phyloP scores from a whole-genome alignment of 1,140 invertebrate species.

The Coenobita brevimanus region DNA sequence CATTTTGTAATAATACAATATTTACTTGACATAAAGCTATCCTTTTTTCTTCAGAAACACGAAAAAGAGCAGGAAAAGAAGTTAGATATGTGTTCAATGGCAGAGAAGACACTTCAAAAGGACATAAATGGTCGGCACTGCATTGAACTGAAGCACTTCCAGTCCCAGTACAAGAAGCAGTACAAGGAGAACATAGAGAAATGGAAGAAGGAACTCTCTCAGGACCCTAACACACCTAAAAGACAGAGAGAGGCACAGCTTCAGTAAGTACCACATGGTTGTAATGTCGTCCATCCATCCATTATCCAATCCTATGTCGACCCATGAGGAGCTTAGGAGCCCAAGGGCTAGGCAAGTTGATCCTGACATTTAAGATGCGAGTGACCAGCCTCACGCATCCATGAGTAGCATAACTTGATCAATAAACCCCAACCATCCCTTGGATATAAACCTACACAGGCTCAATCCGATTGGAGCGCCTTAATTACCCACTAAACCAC shows the following conservation, averaged over 20 bases:
- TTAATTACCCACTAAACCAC: no score
- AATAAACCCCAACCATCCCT: no score
- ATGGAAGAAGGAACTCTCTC: slow-evolving; percentile 93
- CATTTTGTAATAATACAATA: no score
- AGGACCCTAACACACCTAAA: slow-evolving; percentile 93
- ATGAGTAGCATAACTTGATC: no score
- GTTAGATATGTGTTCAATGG: slow-evolving; percentile 75
- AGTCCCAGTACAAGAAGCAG: slow-evolving; percentile 95
- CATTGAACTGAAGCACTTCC: slow-evolving; percentile 90
- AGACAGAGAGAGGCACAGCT: slow-evolving; percentile 91
- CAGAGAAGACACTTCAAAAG: slow-evolving; percentile 95
- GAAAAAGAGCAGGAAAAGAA: slow-evolving; percentile 84
- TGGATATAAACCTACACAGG: no score
- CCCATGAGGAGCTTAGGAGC: no score
- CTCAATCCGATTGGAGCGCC: no score
- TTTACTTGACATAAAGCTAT: neutral
- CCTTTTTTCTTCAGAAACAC: slow-evolving; percentile 57
- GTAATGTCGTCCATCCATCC: neutral
- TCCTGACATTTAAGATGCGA: no score
- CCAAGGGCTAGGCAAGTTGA: no score
- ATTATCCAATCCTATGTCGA: neutral
- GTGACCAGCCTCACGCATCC: no score
- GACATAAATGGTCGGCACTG: slow-evolving; percentile 93
- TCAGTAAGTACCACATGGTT: slow-evolving; percentile 78
- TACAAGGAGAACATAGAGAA: slow-evolving; percentile 98